Evolutionary conservation across 2,797 vertebrate species (phyloP).

Genomic region (Amniataba percoides): DNA sequence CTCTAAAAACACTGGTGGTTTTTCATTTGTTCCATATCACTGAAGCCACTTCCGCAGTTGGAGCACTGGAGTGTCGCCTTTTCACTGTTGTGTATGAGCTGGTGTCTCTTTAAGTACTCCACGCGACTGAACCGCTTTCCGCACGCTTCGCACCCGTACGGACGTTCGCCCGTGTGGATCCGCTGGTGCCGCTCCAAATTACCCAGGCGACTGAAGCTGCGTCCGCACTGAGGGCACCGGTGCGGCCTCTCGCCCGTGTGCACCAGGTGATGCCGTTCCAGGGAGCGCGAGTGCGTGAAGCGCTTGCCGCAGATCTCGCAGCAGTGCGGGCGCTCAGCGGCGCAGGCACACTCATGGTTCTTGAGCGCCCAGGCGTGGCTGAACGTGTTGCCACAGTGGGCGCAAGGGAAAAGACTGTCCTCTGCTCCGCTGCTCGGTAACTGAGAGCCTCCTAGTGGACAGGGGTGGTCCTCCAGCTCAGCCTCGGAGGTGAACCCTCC

Average conservation of each 20-base stretch:
- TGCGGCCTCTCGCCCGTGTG: slow-evolving; percentile 94
- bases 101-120: slow-evolving; percentile 88
- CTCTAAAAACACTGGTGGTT: slow-evolving; percentile 83
- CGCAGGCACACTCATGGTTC: slow-evolving; percentile 93
- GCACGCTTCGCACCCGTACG: slow-evolving; percentile 93
- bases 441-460: slow-evolving; percentile 86
- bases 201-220: slow-evolving; percentile 95
- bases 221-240: slow-evolving; percentile 94
- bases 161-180: slow-evolving; percentile 93
- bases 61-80: slow-evolving; percentile 78
- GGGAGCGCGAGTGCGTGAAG: slow-evolving; percentile 95
- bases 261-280: slow-evolving; percentile 97
- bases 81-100: slow-evolving; percentile 86
- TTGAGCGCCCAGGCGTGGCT: slow-evolving; percentile 95
- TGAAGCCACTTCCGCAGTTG: slow-evolving; percentile 80
- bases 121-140: slow-evolving; percentile 93
- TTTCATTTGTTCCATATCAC: slow-evolving; percentile 84
- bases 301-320: slow-evolving; percentile 95
- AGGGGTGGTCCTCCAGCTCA: slow-evolving; percentile 85
- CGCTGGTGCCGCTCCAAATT: slow-evolving; percentile 96
- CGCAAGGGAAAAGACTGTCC: slow-evolving; percentile 91
- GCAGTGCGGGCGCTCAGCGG: slow-evolving; percentile 93
- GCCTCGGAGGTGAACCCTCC: slow-evolving; percentile 79
- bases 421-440: slow-evolving; percentile 88
- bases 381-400: slow-evolving; percentile 92